phyloP scores from a whole-genome alignment of 2,113 vertebrate species.

The Hippocampus barbouri region DNA sequence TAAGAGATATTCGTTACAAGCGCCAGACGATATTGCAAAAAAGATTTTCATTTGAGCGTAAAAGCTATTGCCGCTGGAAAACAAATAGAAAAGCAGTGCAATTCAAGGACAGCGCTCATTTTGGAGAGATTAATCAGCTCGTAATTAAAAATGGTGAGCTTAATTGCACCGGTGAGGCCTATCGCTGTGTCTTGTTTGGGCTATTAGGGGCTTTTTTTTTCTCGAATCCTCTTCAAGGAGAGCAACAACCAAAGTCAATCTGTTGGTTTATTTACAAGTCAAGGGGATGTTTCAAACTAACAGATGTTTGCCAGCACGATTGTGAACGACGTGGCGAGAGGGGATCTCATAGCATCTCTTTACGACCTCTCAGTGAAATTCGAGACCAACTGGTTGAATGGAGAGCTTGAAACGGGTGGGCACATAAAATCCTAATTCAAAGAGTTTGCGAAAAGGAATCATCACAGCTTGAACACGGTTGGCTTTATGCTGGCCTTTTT shows the following conservation, averaged over 20 bases:
- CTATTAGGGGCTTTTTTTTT: conserved; percentile 47
- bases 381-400: neutral
- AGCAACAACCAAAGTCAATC: conserved; percentile 12
- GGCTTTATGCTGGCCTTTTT: no score
- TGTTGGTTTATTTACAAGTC: conserved; percentile 33
- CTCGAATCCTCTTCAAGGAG: conserved; percentile 48
- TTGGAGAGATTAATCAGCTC: conserved; percentile 55
- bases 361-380: neutral
- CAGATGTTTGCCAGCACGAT: neutral
- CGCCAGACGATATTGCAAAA: conserved; percentile 4
- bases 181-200: conserved; percentile 38
- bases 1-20: conserved; percentile 32
- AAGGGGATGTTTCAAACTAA: conserved; percentile 11
- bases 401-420: neutral
- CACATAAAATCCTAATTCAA: no score
- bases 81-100: conserved; percentile 42
- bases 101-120: conserved; percentile 50
- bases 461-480: no score
- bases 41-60: conserved; percentile 22
- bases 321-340: neutral
- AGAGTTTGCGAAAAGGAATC: no score
- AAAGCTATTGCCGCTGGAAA: conserved; percentile 21
- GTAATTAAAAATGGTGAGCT: conserved; percentile 41
- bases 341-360: neutral
- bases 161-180: conserved; percentile 38